phyloP scores from a whole-genome alignment of 2,888 invertebrate genomes.

The Sphecodes monilicornis region DNA sequence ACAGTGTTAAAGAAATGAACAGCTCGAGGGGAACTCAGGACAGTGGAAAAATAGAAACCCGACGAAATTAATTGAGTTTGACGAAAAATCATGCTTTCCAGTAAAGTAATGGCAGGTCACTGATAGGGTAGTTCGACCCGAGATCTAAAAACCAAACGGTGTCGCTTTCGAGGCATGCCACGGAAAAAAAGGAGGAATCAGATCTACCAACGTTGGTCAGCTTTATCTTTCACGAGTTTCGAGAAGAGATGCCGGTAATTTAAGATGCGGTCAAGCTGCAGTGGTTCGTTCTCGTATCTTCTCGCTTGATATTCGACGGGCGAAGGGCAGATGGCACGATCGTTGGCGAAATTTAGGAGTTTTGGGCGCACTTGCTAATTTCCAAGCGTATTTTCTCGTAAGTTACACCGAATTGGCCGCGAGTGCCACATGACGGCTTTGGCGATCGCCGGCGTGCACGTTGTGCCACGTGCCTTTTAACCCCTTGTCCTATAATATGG shows the following conservation, averaged over 20 bases:
- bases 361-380: conserved; percentile 44
- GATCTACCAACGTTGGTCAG: conserved; percentile 33
- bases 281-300: background rate
- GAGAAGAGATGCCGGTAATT: background rate
- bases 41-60: too few relatives aligned
- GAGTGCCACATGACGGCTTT: conserved; percentile 59
- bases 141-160: background rate
- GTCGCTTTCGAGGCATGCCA: conserved; percentile 29
- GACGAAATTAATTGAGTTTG: background rate
- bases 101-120: conserved; percentile 15
- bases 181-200: conserved; percentile 29
- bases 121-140: background rate
- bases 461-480: conserved; percentile 68
- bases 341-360: conserved; percentile 44
- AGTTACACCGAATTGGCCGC: conserved; percentile 6
- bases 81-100: background rate
- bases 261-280: background rate
- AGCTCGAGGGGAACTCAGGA: too few relatives aligned
- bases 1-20: too few relatives aligned
- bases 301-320: background rate
- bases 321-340: conserved; percentile 65
- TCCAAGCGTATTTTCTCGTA: conserved; percentile 28
- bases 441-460: conserved; percentile 9
- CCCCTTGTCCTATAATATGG: too few relatives aligned
- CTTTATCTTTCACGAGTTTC: conserved; percentile 53